Evolutionary conservation across 2,888 invertebrate genomes (phyloP), one percentile per base, ranked within the genome.

Genomic region (Agonum fuliginosum): DNA sequence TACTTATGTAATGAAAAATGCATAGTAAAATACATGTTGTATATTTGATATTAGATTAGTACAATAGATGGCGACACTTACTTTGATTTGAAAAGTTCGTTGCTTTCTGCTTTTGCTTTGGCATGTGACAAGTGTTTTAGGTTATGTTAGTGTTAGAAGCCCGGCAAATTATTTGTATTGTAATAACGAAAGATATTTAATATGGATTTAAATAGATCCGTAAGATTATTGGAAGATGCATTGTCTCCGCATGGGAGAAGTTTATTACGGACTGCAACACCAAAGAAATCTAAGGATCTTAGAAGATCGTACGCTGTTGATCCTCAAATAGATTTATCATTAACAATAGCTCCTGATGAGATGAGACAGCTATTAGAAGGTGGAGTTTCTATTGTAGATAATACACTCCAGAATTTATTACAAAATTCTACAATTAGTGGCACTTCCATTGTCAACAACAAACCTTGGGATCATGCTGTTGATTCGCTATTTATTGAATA

Each of bases 401-500:
- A 70, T 2, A 77, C 79, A 0, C 78, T 81, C 48, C 46, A 78
- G 22, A 78, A 73, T 24, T 30, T 81, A 6, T 41, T 80, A 8
- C 80, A 82, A 24, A 75, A 75, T 51, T 67, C 75, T 74, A 81
- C 84, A 2, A 79, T 85, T 19, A 83, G 84, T 2, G 86, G 86
- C 2, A 86, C 85, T 19, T 83, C 84, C 24, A 80, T 85, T 12
- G 82, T 86, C 62, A 83, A 84, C 78, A 79, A 81, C 8, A 82
- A 82, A 48, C 86, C 86, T 2, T 86, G 86, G 85, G 84, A 82
- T 78, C 82, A 81, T 34, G 83, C 86, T n/a, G 78, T 84, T 2
- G 84, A 86, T 79, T 83, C 83, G 80, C 82, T 87, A 46, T 86
- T 84, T 78, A 80, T 82, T n/a, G 86, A 87, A 71, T 87, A 86